Base-by-base conservation (phyloP, 2,797 vertebrate species). In the Babyrousa celebensis region DNA sequence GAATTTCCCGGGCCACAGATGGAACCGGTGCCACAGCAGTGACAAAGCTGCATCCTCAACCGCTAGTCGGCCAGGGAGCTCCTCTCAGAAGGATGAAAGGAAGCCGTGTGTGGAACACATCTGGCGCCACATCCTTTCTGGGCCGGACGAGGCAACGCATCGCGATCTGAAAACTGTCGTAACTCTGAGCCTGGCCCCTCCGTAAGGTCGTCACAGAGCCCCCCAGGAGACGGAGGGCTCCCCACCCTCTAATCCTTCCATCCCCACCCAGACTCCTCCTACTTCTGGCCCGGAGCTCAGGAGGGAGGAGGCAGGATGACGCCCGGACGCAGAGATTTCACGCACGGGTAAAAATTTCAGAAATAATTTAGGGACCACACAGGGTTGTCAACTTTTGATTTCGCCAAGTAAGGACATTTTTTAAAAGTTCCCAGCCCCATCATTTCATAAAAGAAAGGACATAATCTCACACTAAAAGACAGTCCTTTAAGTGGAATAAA, bases 391-490 rank as follows among this genome's bases (percentile, higher is more conserved):
- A 90, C 70, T 92, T 95, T 94, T 89, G 89, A 94, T 97, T 97
- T 97, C 70, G 79, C 93, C 93, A 96, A 97, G 94, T 95, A 97
- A 96, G 95, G 93, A 82, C 80, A 89, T 94, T 97, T 91, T 5
- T 1, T 3, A 84, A 91, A 96, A 95, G 74, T 29, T 77, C 79
- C 75, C 27, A 65, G 93, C 43, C 91, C 85, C 63, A 96, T 93
- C 91, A 75, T 89, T 96, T 97, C 58, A 87, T 78, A 94, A 96
- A 95, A 95, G 85, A 92, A 96, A 96, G 67, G 68, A 93, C 68
- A 91, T 88, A 93, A 93, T 95, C 86, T 91, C 93, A 91, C 86
- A 91, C 74, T 72, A 88, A 92, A 91, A 96, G 82, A 75, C 91
- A 88, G 78, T 79, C 83, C 80, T 96, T 96, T 96, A 94, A 96